phyloP scores from a whole-genome alignment of 2,888 invertebrate genomes.

The Noctua comes region DNA sequence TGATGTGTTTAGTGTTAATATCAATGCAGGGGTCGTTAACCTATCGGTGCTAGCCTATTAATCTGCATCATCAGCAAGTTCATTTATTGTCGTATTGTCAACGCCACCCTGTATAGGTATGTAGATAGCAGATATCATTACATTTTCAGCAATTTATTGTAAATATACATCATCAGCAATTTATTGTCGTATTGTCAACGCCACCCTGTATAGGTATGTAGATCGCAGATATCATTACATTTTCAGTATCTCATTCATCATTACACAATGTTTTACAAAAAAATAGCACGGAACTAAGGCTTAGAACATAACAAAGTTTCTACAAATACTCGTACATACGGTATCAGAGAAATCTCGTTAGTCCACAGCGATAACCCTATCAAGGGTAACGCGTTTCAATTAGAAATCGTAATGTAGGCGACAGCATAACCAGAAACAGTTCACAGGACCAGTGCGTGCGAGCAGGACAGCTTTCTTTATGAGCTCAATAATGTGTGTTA shows the following conservation, averaged over 20 bases:
- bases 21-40: no score
- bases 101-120: neutral
- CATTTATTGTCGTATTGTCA: no score
- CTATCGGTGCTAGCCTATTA: no score
- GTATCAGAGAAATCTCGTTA: constrained; percentile 38
- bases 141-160: no score
- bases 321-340: neutral
- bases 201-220: neutral
- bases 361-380: constrained; percentile 12
- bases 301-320: neutral
- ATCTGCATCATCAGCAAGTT: no score
- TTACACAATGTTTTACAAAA: neutral
- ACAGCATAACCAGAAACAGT: constrained; percentile 29
- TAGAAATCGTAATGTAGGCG: constrained; percentile 27
- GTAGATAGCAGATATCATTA: neutral
- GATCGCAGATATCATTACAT: neutral
- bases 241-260: neutral
- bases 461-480: constrained; percentile 2
- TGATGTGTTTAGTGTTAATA: no score
- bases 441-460: neutral
- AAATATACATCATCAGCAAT: no score
- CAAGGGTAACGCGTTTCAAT: constrained; percentile 40
- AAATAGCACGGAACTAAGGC: neutral
- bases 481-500: constrained; percentile 15
- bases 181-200: no score